Base-by-base conservation (phyloP, 1,140 invertebrate genomes). In the Drosophila nigromelanica region DNA sequence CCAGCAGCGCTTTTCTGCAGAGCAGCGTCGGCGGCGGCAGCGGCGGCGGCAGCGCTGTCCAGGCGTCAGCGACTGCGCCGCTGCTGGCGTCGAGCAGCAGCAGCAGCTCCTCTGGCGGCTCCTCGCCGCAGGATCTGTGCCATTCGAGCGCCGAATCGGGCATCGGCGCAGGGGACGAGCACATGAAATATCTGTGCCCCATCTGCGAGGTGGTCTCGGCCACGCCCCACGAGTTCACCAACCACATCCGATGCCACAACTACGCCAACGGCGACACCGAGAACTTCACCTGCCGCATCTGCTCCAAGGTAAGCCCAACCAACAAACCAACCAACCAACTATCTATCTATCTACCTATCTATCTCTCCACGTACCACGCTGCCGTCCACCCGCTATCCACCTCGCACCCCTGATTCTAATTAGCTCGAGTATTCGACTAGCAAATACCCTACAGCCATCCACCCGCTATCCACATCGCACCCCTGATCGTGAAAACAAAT, bases 201-300 rank as follows among this genome's bases (percentile, higher is more conserved):
- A 93, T 95, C 47, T 96, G 95, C 90, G 92, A 94, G 30, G 92
- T 93, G 27, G 93, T 93, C 42, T 91, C 95, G 39, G 91, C 92
- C 10, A 94, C 94, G 30, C 93, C 94, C 52, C 94, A 95, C 79
- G 94, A 95, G 37, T 94, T 96, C 80, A 96, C 95, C 8, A 92
- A 94, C 37, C 95, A 96, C 89, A 95, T 96, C 63, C 93, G 95
- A 27, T 94, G 93, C 59, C 95, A 95, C 91, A 95, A 95, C 78
- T 93, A 93, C 76, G 80, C 90, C 48, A 92, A 93, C 40, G 92
- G 92, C 45, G 82, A 90, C 45, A 91, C 92, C n/a, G 93, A 93
- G 58, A 92, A 92, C 54, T 94, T 92, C 82, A 92, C 91, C 39
- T 94, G 93, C 73, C 89, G 92, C 45, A 93, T 94, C 48, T 94